These are phyloP conservation scores for Malurus melanocephalus DNA, from an alignment of 2,113 vertebrate genomes.

Conservation along the genomic window DNA sequence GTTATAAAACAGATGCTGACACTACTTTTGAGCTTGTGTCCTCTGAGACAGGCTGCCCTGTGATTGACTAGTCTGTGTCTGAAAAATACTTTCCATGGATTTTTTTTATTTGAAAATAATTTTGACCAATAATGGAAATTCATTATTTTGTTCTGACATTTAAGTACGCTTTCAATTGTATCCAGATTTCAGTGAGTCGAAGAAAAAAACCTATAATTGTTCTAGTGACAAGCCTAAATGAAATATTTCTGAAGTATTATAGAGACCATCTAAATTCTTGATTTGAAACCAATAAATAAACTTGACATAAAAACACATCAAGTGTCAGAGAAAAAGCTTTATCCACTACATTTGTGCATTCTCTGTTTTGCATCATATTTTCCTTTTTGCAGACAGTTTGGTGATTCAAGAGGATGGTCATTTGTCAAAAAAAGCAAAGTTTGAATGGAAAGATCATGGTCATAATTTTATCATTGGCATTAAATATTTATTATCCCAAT, in stretches of 20 bases:
- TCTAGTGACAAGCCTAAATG: slow-evolving; percentile 7
- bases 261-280: not conserved
- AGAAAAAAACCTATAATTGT: not conserved
- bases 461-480: not conserved
- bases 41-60: not conserved
- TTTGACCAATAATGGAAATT: slow-evolving; percentile 12
- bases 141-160: slow-evolving; percentile 18
- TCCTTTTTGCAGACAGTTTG: slow-evolving; percentile 4
- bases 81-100: not conserved
- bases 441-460: not conserved
- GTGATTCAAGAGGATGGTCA: not conserved
- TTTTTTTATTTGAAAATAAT: slow-evolving; percentile 9
- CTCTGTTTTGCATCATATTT: not conserved
- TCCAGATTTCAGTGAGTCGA: not conserved
- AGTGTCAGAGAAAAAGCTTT: not conserved
- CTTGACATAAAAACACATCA: not conserved
- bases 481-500: not conserved
- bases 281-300: slow-evolving; percentile 8
- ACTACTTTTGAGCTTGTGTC: not conserved
- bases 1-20: slow-evolving; percentile 38
- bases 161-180: slow-evolving; percentile 4
- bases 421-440: not conserved
- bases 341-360: not conserved
- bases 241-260: not conserved
- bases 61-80: not conserved